phyloP scores from a whole-genome alignment of 1,140 invertebrate genomes.

The Drosophila azteca region DNA sequence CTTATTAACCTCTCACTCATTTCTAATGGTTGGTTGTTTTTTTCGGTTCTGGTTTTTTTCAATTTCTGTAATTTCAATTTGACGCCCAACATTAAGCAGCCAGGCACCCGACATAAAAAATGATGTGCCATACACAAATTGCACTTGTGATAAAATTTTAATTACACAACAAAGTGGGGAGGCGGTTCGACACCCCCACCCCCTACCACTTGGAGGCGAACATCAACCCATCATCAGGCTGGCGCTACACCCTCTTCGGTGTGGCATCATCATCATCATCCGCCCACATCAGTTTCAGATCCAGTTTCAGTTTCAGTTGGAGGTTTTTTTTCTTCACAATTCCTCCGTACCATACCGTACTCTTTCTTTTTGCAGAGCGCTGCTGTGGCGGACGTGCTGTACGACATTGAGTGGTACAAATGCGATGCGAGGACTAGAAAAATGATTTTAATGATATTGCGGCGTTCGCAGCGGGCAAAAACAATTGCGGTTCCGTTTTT shows the following conservation, averaged over 20 bases:
- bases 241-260: too few relatives aligned
- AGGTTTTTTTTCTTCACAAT: not conserved
- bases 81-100: conserved; percentile 55
- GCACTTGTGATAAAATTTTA: conserved; percentile 79
- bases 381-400: conserved; percentile 67
- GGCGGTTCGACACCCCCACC: not conserved
- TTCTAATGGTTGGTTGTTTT: not conserved
- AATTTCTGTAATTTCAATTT: conserved; percentile 71
- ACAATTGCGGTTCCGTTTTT: conserved; percentile 81
- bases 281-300: not conserved
- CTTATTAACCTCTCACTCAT: not conserved
- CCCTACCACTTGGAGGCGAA: too few relatives aligned
- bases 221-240: too few relatives aligned
- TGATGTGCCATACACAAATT: conserved; percentile 68
- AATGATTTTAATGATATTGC: conserved; percentile 83
- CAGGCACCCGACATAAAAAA: conserved; percentile 61
- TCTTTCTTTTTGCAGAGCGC: conserved; percentile 55
- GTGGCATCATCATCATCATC: not conserved
- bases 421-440: conserved; percentile 78
- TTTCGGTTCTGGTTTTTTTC: conserved; percentile 19
- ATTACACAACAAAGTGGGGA: conserved; percentile 67
- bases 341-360: not conserved
- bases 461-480: conserved; percentile 73
- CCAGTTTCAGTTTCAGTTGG: conserved; percentile 5
- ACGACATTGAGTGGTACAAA: conserved; percentile 82